Conservation (phyloP, 1,140 invertebrate species). For the Limonius californicus region DNA sequence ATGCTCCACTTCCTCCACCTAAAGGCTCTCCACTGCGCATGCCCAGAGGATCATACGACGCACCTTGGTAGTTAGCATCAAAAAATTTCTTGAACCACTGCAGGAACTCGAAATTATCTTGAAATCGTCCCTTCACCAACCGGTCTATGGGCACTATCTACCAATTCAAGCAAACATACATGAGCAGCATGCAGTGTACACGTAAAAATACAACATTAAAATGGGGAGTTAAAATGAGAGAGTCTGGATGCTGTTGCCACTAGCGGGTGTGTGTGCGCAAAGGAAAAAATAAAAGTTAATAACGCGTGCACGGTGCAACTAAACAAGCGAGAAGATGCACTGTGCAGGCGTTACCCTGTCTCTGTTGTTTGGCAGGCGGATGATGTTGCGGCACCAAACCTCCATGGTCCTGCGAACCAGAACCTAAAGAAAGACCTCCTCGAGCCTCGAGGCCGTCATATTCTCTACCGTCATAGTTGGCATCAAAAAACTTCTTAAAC, state of each 20-base stretch:
- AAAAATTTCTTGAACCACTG: slow-evolving; percentile 99
- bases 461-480: slow-evolving; percentile 94
- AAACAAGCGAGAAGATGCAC: not conserved
- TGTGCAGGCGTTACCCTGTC: slow-evolving; percentile 41
- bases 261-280: not conserved
- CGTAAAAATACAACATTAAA: no score
- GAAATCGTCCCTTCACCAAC: slow-evolving; percentile 91
- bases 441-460: slow-evolving; percentile 90
- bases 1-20: slow-evolving; percentile 63
- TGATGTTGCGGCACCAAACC: slow-evolving; percentile 26
- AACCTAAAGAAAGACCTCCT: slow-evolving; percentile 68
- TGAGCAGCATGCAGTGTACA: slow-evolving; percentile 14
- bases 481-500: slow-evolving; percentile 99
- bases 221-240: slow-evolving; percentile 15
- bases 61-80: slow-evolving; percentile 94
- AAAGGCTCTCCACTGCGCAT: slow-evolving; percentile 80
- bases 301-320: slow-evolving; percentile 14
- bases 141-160: slow-evolving; percentile 85
- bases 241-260: not conserved
- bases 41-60: slow-evolving; percentile 84
- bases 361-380: slow-evolving; percentile 22
- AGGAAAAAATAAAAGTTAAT: not conserved
- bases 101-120: slow-evolving; percentile 99
- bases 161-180: slow-evolving; percentile 26
- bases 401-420: slow-evolving; percentile 44